Conservation (phyloP, 1,140 invertebrate genomes). For the Drosophila pachea region DNA sequence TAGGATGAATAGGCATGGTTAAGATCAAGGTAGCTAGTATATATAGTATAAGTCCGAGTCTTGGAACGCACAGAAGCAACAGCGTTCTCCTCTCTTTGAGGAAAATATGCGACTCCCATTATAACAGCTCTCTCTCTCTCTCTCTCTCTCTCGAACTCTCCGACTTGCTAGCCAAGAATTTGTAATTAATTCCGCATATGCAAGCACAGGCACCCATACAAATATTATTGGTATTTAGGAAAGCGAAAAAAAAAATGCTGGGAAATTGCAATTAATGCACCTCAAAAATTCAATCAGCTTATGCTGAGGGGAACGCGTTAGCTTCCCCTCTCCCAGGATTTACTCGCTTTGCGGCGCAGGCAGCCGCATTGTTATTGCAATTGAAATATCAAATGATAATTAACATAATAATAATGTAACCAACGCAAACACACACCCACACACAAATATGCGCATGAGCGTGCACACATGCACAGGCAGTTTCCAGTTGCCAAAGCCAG, state of each 20-base stretch:
- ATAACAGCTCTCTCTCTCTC: too few species aligned
- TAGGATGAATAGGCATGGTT: too few species aligned
- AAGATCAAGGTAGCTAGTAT: too few species aligned
- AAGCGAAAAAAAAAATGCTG: not conserved
- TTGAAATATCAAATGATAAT: slow-evolving; percentile 69
- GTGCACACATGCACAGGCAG: not conserved
- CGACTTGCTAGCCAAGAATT: too few species aligned
- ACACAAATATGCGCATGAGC: slow-evolving; percentile 13
- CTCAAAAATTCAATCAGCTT: slow-evolving; percentile 20
- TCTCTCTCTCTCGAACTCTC: too few species aligned
- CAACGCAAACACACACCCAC: slow-evolving; percentile 20
- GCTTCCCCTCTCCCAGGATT: not conserved
- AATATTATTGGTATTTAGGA: too few species aligned
- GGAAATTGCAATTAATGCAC: not conserved
- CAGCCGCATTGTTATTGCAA: slow-evolving; percentile 45
- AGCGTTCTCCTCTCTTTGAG: too few species aligned
- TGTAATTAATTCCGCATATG: too few species aligned
- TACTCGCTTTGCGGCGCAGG: slow-evolving; percentile 12
- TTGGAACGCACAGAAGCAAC: too few species aligned
- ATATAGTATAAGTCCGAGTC: too few species aligned
- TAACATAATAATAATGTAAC: slow-evolving; percentile 63
- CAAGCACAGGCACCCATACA: too few species aligned
- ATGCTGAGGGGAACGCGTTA: not conserved
- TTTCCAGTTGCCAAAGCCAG: slow-evolving; percentile 37
- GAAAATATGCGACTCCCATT: too few species aligned